phyloP scores from a whole-genome alignment of 1,140 invertebrate species.

The Oryzaephilus surinamensis region DNA sequence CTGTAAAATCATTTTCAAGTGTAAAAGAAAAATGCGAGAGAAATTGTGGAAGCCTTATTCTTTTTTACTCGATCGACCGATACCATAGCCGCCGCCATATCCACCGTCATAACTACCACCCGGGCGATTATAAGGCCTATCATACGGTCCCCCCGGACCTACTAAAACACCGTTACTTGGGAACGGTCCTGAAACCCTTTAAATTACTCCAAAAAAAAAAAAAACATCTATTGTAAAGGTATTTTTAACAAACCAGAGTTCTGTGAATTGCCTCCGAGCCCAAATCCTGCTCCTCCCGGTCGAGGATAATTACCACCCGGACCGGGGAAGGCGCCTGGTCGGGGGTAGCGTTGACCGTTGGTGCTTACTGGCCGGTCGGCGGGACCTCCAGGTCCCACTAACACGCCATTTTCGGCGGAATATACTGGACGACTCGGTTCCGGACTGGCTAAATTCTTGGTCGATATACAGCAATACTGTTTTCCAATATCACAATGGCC shows the following conservation, averaged over 20 bases:
- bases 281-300: constrained; percentile 8
- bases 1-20: no score
- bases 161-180: constrained; percentile 24
- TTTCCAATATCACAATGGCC: constrained; percentile 43
- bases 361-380: constrained; percentile 10
- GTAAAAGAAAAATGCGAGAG: no score
- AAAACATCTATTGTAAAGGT: no score
- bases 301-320: constrained; percentile 1
- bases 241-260: no score
- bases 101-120: constrained; percentile 1
- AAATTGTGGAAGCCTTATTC: no score
- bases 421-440: constrained; percentile 26
- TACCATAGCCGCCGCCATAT: constrained; percentile 3
- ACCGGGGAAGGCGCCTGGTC: constrained; percentile 1
- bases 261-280: constrained; percentile 5
- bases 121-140: constrained; percentile 9
- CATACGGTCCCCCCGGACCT: constrained; percentile 29
- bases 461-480: constrained; percentile 43
- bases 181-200: not conserved
- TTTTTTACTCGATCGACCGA: not conserved
- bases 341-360: not conserved
- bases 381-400: constrained; percentile 48
- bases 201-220: constrained; percentile 4
- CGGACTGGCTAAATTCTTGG: constrained; percentile 27
- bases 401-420: constrained; percentile 35